Evolutionary conservation across 1,140 invertebrate species (phyloP), one percentile per base, ranked within the genome.

Genomic region (Laupala kohalensis): DNA sequence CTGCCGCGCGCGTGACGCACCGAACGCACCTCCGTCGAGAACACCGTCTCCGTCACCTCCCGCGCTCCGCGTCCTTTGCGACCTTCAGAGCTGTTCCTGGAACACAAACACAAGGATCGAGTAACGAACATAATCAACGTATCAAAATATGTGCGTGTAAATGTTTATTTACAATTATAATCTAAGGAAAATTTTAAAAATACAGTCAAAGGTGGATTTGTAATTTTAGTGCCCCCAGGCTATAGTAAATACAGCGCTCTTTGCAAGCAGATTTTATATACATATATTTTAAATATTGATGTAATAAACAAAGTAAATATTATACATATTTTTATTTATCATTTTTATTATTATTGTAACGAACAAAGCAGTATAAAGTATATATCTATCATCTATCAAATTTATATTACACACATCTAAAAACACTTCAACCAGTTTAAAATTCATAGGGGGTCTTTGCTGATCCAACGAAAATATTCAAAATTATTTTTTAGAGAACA

Each of bases 1-100:
- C 63, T 23, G 69, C 70, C 24, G 25, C 26, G 28, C 19, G 53
- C 53, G 74, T 83, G 81, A 69, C 82, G 80, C 29, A 87, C 83
- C 4, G 86, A 87, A 76, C 85, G 85, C 25, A 87, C 85, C 76
- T 88, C 86, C 23, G 85, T 85, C 6, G 86, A 85, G 76, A 88
- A 88, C 70, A 88, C 85, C 24, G 86, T 86, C 75, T 87, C 86
- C 2, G 86, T 87, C 70, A 86, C 85, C 77, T 87, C 86, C 65
- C 84, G 81, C 65, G 69, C n/a, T 5, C 24, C 24, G 62, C 65
- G 71, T 29, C 29, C 63, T 81, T 84, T 23, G 29, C 67, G 27
- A 4, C 12, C 13, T n/a, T 23, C 67, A 24, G 26, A n/a, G 12
- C 29, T 29, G 67, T 12, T 68, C 28, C 29, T 68, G 5, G 6